Base-by-base conservation (phyloP, 2,888 invertebrate species). In the Ormyrus labotus region DNA sequence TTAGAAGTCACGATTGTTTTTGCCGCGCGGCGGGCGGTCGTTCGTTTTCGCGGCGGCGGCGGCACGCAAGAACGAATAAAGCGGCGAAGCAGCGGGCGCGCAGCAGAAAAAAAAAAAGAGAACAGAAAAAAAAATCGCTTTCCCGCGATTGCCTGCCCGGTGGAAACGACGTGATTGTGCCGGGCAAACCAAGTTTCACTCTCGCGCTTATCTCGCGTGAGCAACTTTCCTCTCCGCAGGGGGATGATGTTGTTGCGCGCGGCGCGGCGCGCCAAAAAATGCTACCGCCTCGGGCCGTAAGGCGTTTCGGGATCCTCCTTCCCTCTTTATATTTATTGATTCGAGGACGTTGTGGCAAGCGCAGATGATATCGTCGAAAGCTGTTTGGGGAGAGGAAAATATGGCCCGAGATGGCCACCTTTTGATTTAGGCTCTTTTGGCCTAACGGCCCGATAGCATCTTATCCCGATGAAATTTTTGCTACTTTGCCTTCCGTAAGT, bases 171-270 rank as follows among this genome's bases (percentile, higher is more conserved):
- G 19, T 19, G 19, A 19, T 19, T 19, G 19, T 19, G 19, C 57
- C 19, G 48, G 13, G 60, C 57, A 74, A 74, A 78, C 70, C 73
- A 70, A 70, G 74, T 70, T 78, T 81, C 70, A 61, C 70, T 81
- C 78, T 78, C 63, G 71, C 69, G 63, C 71, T 81, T 75, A 81
- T 79, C 76, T 79, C 57, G 80, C 71, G 77, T 74, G 80, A 76
- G 80, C 77, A 82, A 82, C 74, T 74, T 82, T 68, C 58, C 71
- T 60, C 48, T n/a, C 19, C 8, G 3, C n/a, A 51, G 10, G 63
- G 57, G 34, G 61, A 58, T 61, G 68, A 67, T 68, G 67, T 34
- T 67, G 60, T 58, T 19, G 11, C 10, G 5, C 5, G 8, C 19
- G 19, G 19, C 19, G 19, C 19, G 19, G 58, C 34, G 19, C 19